Conservation (phyloP, 1,140 invertebrate species). For the Drosophila virilis region DNA sequence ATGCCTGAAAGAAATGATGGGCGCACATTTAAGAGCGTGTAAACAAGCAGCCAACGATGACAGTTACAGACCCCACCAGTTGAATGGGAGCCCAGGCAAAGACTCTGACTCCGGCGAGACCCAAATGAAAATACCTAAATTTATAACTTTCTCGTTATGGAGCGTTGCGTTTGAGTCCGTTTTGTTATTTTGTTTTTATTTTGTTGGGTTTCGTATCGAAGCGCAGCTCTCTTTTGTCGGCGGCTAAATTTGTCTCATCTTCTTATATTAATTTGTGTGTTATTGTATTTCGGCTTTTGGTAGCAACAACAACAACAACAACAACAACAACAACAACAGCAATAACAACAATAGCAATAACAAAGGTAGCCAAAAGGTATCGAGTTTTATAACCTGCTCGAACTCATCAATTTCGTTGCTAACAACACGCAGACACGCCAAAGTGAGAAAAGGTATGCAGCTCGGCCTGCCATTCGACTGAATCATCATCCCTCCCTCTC, state of each 20-base stretch:
- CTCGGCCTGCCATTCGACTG: slow-evolving; percentile 48
- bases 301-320: slow-evolving; percentile 36
- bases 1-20: slow-evolving; percentile 44
- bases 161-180: slow-evolving; percentile 31
- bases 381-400: slow-evolving; percentile 81
- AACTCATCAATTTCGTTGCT: slow-evolving; percentile 82
- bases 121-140: slow-evolving; percentile 76
- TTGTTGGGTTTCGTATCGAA: slow-evolving; percentile 6
- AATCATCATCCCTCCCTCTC: slow-evolving; percentile 57
- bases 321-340: slow-evolving; percentile 51
- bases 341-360: slow-evolving; percentile 17
- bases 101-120: no score
- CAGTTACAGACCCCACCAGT: slow-evolving; percentile 68
- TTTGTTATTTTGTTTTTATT: neutral
- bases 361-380: slow-evolving; percentile 79
- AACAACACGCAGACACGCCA: slow-evolving; percentile 81
- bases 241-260: slow-evolving; percentile 81
- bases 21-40: slow-evolving; percentile 66
- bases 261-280: slow-evolving; percentile 82
- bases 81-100: slow-evolving; percentile 12
- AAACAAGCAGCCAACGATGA: slow-evolving; percentile 77
- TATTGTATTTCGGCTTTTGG: slow-evolving; percentile 74
- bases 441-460: slow-evolving; percentile 80
- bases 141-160: slow-evolving; percentile 83
- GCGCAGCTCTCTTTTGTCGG: slow-evolving; percentile 68